Base-by-base conservation (phyloP, 1,140 invertebrate species). In the Polypedilum vanderplanki region DNA sequence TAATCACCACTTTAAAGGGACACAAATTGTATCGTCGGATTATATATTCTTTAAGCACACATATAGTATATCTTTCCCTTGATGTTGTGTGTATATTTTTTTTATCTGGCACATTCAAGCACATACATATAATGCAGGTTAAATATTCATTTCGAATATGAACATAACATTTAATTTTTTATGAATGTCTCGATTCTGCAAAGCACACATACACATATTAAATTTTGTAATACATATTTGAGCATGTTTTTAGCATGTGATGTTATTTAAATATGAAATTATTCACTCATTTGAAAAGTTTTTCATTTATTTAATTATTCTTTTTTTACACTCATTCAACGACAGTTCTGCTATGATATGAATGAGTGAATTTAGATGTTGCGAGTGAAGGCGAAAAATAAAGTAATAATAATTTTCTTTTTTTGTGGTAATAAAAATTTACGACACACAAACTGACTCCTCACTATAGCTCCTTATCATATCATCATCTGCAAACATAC, bases 21-120 rank as follows among this genome's bases (percentile, higher is more conserved):
- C 46, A 57, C 46, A 57, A 33, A 33, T 33, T 33, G 24, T 33
- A 33, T 33, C 24, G 24, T 33, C 46, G n/a, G 12, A 57, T 57
- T 57, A 57, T 57, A 57, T 57, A n/a, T n/a, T 57, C n/a, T 57
- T 57, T 57, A n/a, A 57, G 46, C 46, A 57, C 46, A 57, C n/a
- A 57, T 57, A 12, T 57, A n/a, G 46, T n/a, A 15, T n/a, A 57
- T 57, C 12, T 57, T 57, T 57, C 46, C 41, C 46, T n/a, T 12
- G 46, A 57, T 12, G 46, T 46, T 4, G 46, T 57, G 15, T 57
- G 46, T 33, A 33, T 33, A 33, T 33, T 3, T 33, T 33, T 33
- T 33, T 33, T 33, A 33, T 33, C 24, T 33, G 24, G 24, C 24
- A 33, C 24, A 33, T 33, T 33, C 24, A 33, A 33, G 24, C 24